These are phyloP conservation scores for Cephus cinctus DNA, from an alignment of 1,140 invertebrate species.

Conservation along the genomic window DNA sequence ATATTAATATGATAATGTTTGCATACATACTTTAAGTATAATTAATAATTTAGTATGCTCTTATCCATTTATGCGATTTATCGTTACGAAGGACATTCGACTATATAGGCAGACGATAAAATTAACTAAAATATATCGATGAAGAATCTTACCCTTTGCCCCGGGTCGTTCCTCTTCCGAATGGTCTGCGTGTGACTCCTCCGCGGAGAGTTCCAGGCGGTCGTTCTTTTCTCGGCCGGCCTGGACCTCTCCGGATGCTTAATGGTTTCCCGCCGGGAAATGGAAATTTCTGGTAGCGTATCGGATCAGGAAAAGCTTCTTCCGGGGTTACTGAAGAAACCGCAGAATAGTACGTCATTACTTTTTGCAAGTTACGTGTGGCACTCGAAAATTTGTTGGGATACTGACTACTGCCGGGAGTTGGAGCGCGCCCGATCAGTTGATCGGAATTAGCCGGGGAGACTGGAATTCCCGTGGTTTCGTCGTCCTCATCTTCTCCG, in stretches of 20 bases:
- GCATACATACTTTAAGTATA: no score
- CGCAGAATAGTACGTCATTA: conserved; percentile 13
- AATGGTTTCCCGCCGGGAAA: conserved; percentile 60
- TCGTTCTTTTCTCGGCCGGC: conserved; percentile 70
- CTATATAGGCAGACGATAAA: no score
- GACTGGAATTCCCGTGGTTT: conserved; percentile 47
- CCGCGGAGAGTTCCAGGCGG: conserved; percentile 44
- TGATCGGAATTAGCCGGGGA: conserved; percentile 53
- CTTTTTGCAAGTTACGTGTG: conserved; percentile 4
- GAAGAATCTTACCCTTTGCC: conserved; percentile 46
- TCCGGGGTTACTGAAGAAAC: conserved; percentile 44
- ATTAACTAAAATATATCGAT: no score
- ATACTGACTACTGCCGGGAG: conserved; percentile 43
- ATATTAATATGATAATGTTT: no score
- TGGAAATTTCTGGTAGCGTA: conserved; percentile 51
- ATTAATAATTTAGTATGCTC: no score
- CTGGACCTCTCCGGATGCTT: conserved; percentile 67
- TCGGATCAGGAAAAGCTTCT: conserved; percentile 49
- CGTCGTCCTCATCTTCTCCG: conserved; percentile 53
- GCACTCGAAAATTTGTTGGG: no score
- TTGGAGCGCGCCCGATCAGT: conserved; percentile 41
- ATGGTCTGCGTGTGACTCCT: conserved; percentile 40
- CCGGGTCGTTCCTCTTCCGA: conserved; percentile 46
- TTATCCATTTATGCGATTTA: no score
- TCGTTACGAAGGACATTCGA: no score